These are phyloP conservation scores for Albula glossodonta DNA, from an alignment of 2,113 vertebrate genomes.

Conservation along the genomic window DNA sequence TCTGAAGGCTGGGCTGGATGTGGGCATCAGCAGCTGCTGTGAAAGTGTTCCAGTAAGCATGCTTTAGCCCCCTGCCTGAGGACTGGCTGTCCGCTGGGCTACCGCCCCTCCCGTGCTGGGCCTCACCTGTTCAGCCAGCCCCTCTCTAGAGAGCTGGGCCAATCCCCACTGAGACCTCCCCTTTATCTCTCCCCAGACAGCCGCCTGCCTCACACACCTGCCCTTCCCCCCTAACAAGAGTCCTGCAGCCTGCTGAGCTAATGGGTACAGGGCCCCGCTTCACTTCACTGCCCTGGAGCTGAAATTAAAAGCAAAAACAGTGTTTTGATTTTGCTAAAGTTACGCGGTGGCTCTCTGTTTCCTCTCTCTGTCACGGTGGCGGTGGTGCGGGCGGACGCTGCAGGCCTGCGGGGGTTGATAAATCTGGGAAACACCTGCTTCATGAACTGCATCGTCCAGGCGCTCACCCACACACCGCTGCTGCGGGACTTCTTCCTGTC, in stretches of 20 bases:
- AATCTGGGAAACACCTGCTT: conserved; percentile 91
- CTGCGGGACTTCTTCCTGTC: conserved; percentile 89
- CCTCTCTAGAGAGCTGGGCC: background rate
- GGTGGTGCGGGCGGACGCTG: background rate
- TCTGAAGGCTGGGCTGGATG: background rate
- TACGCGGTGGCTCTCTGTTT: background rate
- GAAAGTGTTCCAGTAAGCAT: background rate
- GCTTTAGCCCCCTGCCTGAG: conserved; percentile 21
- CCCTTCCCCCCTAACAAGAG: too few relatives aligned
- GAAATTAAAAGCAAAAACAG: too few relatives aligned
- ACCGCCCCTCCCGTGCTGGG: background rate
- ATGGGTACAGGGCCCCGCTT: too few relatives aligned
- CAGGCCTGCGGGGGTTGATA: conserved; percentile 85
- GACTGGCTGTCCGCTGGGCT: background rate
- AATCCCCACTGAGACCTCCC: background rate
- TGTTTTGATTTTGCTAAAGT: background rate
- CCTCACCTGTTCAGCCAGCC: background rate
- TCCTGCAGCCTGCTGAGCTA: too few relatives aligned
- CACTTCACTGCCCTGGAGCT: too few relatives aligned
- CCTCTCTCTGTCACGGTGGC: background rate
- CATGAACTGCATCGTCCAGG: conserved; percentile 92
- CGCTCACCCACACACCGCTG: conserved; percentile 86
- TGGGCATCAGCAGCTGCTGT: background rate
- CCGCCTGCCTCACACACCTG: too few relatives aligned
- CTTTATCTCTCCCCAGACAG: too few relatives aligned